A percentile compares a stretch with the other conserved stretches of the same genome.
These are phyloP conservation scores for Lutraria lutraria DNA, from an alignment of 2,888 invertebrate genomes.

Conservation along the genomic window DNA sequence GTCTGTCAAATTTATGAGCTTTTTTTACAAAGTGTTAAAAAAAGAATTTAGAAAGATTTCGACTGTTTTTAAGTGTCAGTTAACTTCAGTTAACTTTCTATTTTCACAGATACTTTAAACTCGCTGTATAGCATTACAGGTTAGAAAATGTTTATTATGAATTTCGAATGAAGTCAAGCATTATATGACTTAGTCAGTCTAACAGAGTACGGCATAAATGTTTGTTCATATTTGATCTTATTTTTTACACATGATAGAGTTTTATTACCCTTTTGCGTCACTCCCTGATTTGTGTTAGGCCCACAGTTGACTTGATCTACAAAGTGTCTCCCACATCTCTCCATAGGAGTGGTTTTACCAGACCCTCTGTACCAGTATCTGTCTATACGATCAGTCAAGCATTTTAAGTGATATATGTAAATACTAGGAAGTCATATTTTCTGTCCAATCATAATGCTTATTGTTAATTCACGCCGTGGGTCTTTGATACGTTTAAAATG, in stretches of 20 bases:
- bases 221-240: neutral
- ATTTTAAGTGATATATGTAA: constrained; percentile 15
- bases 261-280: neutral
- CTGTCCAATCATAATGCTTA: constrained; percentile 42
- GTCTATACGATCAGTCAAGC: neutral
- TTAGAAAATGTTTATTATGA: neutral
- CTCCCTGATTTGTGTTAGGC: neutral
- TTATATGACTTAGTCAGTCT: constrained; percentile 12
- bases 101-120: neutral
- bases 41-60: no score
- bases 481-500: constrained; percentile 24
- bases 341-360: constrained; percentile 9
- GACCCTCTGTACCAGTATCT: neutral
- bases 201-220: neutral
- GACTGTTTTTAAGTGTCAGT: no score
- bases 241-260: constrained; percentile 1
- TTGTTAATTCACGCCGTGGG: constrained; percentile 33
- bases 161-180: constrained; percentile 13
- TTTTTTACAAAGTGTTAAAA: no score
- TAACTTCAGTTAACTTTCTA: neutral
- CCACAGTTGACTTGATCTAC: constrained; percentile 6
- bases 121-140: neutral
- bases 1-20: no score
- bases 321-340: neutral
- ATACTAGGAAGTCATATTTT: constrained; percentile 41